These are phyloP conservation scores for Gambelia wislizenii DNA, from an alignment of 2,797 vertebrate species.

Conservation along the genomic window DNA sequence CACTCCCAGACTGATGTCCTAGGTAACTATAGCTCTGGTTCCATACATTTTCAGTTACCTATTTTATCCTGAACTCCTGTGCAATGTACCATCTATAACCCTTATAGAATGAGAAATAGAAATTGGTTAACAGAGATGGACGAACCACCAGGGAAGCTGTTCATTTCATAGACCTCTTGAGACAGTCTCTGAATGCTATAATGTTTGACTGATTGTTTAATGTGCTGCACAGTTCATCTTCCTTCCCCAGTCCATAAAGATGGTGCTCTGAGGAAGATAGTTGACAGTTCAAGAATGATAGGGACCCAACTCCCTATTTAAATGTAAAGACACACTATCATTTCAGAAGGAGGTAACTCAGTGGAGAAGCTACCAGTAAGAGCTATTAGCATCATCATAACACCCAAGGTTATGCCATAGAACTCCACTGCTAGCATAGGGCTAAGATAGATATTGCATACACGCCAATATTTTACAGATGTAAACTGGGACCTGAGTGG, in stretches of 20 bases:
- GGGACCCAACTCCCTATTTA: not conserved
- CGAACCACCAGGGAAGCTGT: not conserved
- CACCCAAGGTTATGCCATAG: not conserved
- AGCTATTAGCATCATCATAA: not conserved
- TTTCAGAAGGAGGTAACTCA: conserved; percentile 28
- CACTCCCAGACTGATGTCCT: not conserved
- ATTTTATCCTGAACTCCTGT: not conserved
- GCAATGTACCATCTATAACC: accelerated
- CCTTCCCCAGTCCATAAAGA: accelerated
- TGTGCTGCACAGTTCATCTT: accelerated
- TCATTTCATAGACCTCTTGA: not conserved
- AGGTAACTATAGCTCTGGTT: not conserved
- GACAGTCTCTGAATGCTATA: not conserved
- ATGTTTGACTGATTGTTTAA: not conserved
- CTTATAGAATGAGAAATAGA: not conserved
- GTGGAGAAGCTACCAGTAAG: not conserved
- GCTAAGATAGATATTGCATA: not conserved
- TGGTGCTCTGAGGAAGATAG: accelerated
- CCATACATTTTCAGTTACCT: not conserved
- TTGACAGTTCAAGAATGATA: not conserved
- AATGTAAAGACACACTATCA: conserved; percentile 3
- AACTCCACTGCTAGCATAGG: not conserved
- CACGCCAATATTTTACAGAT: too few relatives aligned
- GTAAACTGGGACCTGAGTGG: too few relatives aligned
- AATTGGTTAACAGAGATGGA: not conserved